phyloP scores from a whole-genome alignment of 2,888 invertebrate species.

The Theristus sp. region DNA sequence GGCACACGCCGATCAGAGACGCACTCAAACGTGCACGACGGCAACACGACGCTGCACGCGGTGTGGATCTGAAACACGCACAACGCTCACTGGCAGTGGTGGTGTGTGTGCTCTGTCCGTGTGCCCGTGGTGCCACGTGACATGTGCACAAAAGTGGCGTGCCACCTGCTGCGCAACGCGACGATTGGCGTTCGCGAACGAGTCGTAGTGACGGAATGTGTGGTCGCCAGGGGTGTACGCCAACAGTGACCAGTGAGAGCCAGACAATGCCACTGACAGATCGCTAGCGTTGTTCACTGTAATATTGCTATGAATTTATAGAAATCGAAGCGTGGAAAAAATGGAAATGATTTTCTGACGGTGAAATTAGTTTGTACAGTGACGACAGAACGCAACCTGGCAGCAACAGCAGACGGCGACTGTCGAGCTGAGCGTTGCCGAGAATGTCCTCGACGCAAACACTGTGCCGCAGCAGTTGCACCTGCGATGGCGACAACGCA shows the following conservation, averaged over 20 bases:
- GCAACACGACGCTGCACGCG: not conserved
- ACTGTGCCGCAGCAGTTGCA: not conserved
- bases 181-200: not conserved
- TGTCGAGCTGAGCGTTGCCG: no score
- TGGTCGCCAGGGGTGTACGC: not conserved
- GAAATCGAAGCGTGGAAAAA: no score
- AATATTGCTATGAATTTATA: no score
- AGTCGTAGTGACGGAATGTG: not conserved
- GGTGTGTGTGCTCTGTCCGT: no score
- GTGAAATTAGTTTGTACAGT: no score
- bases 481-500: not conserved
- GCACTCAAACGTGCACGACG: no score
- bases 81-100: no score
- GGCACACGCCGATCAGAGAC: not conserved
- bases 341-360: no score
- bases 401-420: no score
- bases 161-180: not conserved
- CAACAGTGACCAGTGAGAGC: not conserved
- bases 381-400: no score
- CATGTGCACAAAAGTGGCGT: not conserved
- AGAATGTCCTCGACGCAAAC: not conserved
- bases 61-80: not conserved
- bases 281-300: not conserved
- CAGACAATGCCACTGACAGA: not conserved
- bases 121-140: no score